Percentiles rank a stretch among this genome's conserved stretches.
Evolutionary conservation across 2,797 vertebrate genomes (phyloP).

Genomic region (Spatula clypeata): DNA sequence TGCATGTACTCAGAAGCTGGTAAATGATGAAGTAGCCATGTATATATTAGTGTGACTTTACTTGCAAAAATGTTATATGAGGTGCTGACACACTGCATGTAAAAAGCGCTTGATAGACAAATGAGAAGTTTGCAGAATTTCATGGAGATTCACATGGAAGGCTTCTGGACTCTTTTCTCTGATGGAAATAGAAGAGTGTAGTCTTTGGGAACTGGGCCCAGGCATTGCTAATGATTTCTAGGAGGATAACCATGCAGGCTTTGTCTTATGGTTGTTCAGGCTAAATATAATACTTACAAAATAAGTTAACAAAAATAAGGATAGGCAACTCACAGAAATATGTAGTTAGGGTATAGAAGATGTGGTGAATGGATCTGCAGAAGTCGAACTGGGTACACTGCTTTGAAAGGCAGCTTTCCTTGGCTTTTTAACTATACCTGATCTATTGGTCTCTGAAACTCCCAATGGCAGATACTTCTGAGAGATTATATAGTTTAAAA

Average conservation of each 20-base stretch:
- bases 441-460: neutral
- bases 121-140: neutral
- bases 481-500: neutral
- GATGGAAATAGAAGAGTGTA: neutral
- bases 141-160: neutral
- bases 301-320: neutral
- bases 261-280: neutral
- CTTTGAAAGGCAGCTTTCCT: neutral
- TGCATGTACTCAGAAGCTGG: neutral
- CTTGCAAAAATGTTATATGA: neutral
- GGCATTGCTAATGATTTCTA: neutral
- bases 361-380: neutral
- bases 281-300: neutral
- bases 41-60: neutral
- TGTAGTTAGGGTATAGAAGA: neutral
- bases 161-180: neutral
- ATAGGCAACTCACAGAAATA: neutral
- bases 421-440: neutral
- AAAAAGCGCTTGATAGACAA: neutral
- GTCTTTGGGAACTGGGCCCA: too few relatives aligned
- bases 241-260: neutral
- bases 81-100: neutral
- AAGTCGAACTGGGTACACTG: neutral
- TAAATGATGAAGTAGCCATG: neutral
- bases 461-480: neutral